These are phyloP conservation scores for Oreotrochilus melanogaster DNA, from an alignment of 2,113 vertebrate species.

Conservation along the genomic window DNA sequence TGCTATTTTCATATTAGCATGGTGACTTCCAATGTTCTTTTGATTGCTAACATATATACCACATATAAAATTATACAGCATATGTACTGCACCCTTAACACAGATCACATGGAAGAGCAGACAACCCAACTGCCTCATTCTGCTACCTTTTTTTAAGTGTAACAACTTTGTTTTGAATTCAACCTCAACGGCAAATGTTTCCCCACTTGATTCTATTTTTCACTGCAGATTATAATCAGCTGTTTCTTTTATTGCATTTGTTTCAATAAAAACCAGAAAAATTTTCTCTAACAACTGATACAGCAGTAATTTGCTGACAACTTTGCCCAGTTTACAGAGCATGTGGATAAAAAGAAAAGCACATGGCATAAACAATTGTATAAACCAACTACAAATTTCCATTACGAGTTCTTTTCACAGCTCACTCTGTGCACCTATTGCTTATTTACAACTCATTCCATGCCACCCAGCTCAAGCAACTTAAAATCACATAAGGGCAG, in stretches of 20 bases:
- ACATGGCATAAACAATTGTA: background rate
- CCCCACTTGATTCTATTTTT: background rate
- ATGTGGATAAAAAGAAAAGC: background rate
- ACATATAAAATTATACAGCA: background rate
- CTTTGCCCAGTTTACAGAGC: background rate
- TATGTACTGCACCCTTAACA: background rate
- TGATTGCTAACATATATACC: background rate
- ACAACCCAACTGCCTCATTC: background rate
- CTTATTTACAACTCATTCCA: background rate
- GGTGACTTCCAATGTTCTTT: background rate
- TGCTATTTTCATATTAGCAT: background rate
- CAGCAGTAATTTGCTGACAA: background rate
- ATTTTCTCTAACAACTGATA: background rate
- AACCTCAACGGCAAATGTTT: background rate
- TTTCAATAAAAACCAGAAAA: background rate
- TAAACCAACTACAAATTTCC: background rate
- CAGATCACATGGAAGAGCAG: background rate
- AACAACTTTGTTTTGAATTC: background rate
- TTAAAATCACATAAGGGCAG: background rate
- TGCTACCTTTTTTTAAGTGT: background rate
- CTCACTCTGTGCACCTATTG: fast-evolving
- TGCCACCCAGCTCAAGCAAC: background rate
- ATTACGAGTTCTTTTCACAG: background rate
- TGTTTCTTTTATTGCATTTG: background rate
- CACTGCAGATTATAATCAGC: background rate